These are phyloP conservation scores for Benthosema pterotum DNA, from an alignment of 2,797 vertebrate genomes.

Conservation along the genomic window DNA sequence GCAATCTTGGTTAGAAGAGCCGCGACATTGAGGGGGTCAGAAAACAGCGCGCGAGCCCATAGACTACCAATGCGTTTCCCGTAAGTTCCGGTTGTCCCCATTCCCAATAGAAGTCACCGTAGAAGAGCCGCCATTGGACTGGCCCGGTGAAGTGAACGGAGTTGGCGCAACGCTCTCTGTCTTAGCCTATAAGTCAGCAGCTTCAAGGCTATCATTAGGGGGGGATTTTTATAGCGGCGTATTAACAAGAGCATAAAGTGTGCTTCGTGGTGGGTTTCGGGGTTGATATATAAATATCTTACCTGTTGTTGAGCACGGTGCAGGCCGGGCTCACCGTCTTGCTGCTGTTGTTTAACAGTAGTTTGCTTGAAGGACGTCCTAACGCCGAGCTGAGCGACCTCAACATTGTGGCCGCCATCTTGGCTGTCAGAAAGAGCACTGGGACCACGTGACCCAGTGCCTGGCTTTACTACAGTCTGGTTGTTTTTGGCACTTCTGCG, in stretches of 20 bases:
- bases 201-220: neutral
- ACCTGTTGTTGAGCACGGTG: slow-evolving; percentile 77
- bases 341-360: slow-evolving; percentile 64
- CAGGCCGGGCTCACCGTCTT: slow-evolving; percentile 64
- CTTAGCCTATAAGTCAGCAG: neutral
- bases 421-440: slow-evolving; percentile 49
- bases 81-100: too few relatives aligned
- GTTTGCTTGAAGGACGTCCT: slow-evolving; percentile 83
- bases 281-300: slow-evolving; percentile 7
- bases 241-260: neutral
- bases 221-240: too few relatives aligned
- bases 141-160: too few relatives aligned
- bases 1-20: too few relatives aligned
- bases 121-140: too few relatives aligned
- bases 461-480: neutral
- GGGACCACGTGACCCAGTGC: neutral
- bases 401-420: slow-evolving; percentile 82
- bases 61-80: too few relatives aligned
- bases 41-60: too few relatives aligned
- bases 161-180: too few relatives aligned
- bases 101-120: too few relatives aligned
- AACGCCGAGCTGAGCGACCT: slow-evolving; percentile 77
- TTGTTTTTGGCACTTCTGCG: neutral
- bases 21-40: too few relatives aligned
- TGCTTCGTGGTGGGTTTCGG: neutral